Base-by-base conservation (phyloP, 2,888 invertebrate genomes). In the Drosophila hamatofila region DNA sequence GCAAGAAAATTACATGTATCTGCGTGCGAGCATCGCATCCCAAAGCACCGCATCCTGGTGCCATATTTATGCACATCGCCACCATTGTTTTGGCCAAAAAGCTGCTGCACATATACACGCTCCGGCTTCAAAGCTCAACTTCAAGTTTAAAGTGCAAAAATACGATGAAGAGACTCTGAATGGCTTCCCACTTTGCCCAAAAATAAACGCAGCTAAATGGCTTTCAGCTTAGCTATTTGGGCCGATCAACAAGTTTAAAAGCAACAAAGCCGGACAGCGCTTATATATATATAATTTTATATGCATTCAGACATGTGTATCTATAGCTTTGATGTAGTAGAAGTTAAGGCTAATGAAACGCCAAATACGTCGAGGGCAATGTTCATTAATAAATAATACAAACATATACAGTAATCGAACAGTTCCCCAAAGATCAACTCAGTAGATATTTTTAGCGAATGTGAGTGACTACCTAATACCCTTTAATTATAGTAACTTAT, bases 1-100 rank as follows among this genome's bases (percentile, higher is more conserved):
- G 87, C 84, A 81, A 69, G 80, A 63, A 83, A 81, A 88, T 79
- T 74, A 75, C 67, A 72, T 64, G 21, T 9, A 21, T 37, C 64
- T 59, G 54, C 66, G 52, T 42, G 23, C 42, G 42, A 21, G n/a
- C n/a, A 37, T 14, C 33, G 51, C 30, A 12, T 14, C 30, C 33
- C 49, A 35, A 8, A 8, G 33, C 51, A 23, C 27, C 39, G 56
- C 11, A 62, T 64, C 63, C 71, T 63, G 62, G 51, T 62, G 78
- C 65, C 81, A 75, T 81, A 84, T 74, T 78, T 82, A 66, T 72
- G 78, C 60, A 74, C 72, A 66, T 55, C 33, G 62, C 63, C 59
- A 60, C 58, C 76, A 77, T 67, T 65, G 67, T 73, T 85, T 78
- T 58, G 68, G 58, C 57, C 60, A 51, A 55, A 65, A 79, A 58